phyloP scores from a whole-genome alignment of 2,113 vertebrate species.

The Conger conger region DNA sequence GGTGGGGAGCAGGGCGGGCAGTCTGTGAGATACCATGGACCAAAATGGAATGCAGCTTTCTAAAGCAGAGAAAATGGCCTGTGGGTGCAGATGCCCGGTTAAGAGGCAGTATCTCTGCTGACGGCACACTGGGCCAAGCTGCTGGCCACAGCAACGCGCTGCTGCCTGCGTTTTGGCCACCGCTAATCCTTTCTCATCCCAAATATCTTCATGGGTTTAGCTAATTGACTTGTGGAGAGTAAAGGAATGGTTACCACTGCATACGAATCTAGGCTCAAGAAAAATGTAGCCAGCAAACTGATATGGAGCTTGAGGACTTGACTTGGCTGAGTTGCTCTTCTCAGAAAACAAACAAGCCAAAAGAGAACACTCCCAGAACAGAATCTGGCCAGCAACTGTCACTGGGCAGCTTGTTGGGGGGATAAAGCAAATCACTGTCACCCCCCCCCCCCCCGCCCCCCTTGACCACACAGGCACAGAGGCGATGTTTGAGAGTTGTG shows the following conservation, averaged over 20 bases:
- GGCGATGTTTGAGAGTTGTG: neutral
- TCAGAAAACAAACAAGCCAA: slow-evolving; percentile 4
- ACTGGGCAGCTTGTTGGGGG: neutral
- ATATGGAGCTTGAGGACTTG: neutral
- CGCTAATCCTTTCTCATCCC: neutral
- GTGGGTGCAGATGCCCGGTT: neutral
- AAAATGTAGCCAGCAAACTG: neutral
- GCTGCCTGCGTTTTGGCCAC: neutral
- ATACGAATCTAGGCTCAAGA: neutral
- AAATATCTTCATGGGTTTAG: neutral
- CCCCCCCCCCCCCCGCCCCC: neutral
- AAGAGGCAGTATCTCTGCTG: neutral
- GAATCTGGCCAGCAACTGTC: neutral
- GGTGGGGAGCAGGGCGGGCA: too few relatives aligned
- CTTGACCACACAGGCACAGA: neutral
- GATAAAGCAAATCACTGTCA: neutral
- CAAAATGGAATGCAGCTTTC: neutral
- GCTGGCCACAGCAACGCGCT: neutral
- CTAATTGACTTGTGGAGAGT: neutral
- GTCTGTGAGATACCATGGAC: neutral
- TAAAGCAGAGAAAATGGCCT: neutral
- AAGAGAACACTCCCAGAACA: neutral
- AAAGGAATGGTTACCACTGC: neutral
- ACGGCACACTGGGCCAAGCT: neutral
- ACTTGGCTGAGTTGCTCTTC: neutral